phyloP scores from a whole-genome alignment of 2,797 vertebrate genomes.

The Sebastes taczanowskii region DNA sequence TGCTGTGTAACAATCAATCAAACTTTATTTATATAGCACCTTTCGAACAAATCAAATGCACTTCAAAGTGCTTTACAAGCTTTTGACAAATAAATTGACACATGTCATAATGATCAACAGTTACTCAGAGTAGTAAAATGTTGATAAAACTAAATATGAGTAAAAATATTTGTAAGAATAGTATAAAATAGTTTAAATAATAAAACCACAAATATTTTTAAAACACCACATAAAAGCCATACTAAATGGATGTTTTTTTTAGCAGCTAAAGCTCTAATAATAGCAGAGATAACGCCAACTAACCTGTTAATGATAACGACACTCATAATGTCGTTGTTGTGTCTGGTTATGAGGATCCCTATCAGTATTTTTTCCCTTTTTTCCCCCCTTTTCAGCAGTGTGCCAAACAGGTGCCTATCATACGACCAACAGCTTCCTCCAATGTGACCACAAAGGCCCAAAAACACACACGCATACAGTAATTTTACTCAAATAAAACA shows the following conservation, averaged over 20 bases:
- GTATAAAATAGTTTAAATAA: too few relatives aligned
- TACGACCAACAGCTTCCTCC: neutral
- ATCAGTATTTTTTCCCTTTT: neutral
- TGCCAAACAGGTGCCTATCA: conserved; percentile 10
- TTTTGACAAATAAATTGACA: too few relatives aligned
- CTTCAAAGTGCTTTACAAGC: too few relatives aligned
- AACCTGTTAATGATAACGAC: conserved; percentile 13
- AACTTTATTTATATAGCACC: too few relatives aligned
- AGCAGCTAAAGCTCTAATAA: conserved; percentile 1
- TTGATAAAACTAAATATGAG: too few relatives aligned
- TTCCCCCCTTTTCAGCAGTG: neutral
- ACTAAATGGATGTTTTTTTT: too few relatives aligned
- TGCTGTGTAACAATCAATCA: neutral
- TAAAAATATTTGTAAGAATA: too few relatives aligned
- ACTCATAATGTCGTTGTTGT: neutral
- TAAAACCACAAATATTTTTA: too few relatives aligned
- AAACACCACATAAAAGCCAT: too few relatives aligned
- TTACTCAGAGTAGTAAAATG: too few relatives aligned
- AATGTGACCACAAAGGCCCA: neutral
- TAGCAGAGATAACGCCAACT: conserved; percentile 17
- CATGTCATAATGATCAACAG: too few relatives aligned
- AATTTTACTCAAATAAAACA: conserved; percentile 36
- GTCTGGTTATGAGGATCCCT: neutral
- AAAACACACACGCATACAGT: neutral
- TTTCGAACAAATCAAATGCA: too few relatives aligned